Conservation (phyloP, 2,797 vertebrate genomes). For the Varecia variegata region DNA sequence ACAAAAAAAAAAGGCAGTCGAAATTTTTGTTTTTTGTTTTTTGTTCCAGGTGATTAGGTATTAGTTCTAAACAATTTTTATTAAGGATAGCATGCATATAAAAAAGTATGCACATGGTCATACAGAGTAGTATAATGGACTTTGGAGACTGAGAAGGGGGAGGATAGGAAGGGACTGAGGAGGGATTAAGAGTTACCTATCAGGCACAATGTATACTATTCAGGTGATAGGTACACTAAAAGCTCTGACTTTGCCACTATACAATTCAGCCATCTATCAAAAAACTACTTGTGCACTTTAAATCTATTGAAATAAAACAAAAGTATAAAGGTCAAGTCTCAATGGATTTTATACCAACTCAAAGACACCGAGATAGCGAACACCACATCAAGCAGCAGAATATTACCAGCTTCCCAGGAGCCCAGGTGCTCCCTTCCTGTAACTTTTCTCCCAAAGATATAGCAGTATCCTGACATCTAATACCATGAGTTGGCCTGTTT, state of each 20-base stretch:
- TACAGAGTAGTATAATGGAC: background rate
- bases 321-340: too few relatives aligned
- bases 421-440: background rate
- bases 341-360: background rate
- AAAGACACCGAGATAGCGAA: background rate
- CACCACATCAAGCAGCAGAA: background rate
- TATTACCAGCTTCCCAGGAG: background rate
- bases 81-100: background rate
- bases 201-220: too few relatives aligned
- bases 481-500: background rate
- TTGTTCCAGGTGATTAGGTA: background rate
- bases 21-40: background rate
- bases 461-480: background rate
- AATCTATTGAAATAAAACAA: too few relatives aligned
- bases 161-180: background rate
- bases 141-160: background rate
- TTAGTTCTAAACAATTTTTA: conserved; percentile 3
- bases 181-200: background rate
- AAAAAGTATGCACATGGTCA: background rate
- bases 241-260: too few relatives aligned
- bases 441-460: background rate
- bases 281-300: too few relatives aligned
- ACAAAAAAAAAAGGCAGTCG: background rate
- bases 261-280: too few relatives aligned
- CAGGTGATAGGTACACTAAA: too few relatives aligned